These are phyloP conservation scores for Lerista edwardsae DNA, from an alignment of 2,797 vertebrate genomes.

Conservation along the genomic window DNA sequence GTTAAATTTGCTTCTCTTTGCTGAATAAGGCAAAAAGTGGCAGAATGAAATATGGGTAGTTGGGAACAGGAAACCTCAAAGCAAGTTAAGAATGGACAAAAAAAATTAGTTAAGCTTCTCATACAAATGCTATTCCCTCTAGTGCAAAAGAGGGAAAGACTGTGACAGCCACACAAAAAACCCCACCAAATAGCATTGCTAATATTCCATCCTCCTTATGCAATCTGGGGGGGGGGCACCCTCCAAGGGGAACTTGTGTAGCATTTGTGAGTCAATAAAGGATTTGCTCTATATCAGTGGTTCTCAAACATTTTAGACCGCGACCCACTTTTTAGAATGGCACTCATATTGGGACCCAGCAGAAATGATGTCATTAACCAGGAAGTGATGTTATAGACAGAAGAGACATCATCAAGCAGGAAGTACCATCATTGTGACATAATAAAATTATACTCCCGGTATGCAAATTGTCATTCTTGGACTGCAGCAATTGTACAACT, in stretches of 20 bases:
- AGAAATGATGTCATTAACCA: too few relatives aligned
- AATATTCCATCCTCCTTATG: background rate
- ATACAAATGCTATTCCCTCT: background rate
- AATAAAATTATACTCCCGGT: too few relatives aligned
- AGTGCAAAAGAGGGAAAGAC: background rate
- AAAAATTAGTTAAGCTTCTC: background rate
- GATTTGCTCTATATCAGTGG: background rate
- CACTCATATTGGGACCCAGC: too few relatives aligned
- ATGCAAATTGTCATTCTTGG: too few relatives aligned
- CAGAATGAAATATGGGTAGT: background rate
- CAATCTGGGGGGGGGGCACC: background rate
- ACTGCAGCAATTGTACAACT: too few relatives aligned
- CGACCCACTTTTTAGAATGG: too few relatives aligned
- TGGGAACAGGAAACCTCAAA: background rate
- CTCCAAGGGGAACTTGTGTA: background rate
- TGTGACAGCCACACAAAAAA: too few relatives aligned
- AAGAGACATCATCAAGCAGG: too few relatives aligned
- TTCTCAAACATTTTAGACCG: too few relatives aligned
- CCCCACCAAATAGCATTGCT: background rate
- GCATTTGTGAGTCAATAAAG: too few relatives aligned
- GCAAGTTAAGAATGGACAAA: constrained; percentile 1
- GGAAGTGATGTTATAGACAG: too few relatives aligned
- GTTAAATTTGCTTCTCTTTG: constrained; percentile 3
- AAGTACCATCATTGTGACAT: too few relatives aligned
- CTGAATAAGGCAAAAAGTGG: constrained; percentile 7